Evolutionary conservation across 2,797 vertebrate species (phyloP), one percentile per base, ranked within the genome.

Genomic region (Sphaeramia orbicularis): DNA sequence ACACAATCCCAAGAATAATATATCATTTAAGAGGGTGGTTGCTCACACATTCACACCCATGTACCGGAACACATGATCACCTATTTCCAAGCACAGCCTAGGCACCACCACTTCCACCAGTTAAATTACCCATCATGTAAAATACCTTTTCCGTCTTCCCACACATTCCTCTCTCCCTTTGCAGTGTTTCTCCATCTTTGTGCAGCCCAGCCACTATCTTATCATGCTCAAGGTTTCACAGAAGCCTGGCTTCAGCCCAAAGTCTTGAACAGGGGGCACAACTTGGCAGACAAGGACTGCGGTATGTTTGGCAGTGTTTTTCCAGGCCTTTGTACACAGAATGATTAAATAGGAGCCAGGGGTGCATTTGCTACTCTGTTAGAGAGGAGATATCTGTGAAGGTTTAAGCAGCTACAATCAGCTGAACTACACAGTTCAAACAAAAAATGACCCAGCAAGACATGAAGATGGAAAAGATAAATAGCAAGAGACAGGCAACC

Each of bases 141-240:
- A 74, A 78, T 76, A 72, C 45, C 63, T 71, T 72, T 15, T 47
- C 69, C 1, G 51, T 62, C 78, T 86, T 86, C 81, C 81, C 81
- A 90, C 76, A 84, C 86, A 86, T 86, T 88, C 81, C 88, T 19
- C n/a, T 8, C 27, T 8, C 56, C 51, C 44, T 5, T 60, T 62
- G 27, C 61, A 67, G 53, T 13, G 52, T 18, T 43, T 65, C 69
- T 60, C 61, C 83, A 75, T 76, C 76, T 71, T 58, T 60, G 59
- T 62, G 60, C 81, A 79, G 73, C 56, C 69, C 73, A 48, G 73
- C 78, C 76, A 76, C 89, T 90, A 91, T 94, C 92, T 92, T 92
- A 90, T 93, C 90, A 76, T 4, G 57, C 77, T 87, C 86, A 92
- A 93, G 91, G 91, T 91, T 89, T 92, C 85, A 81, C 89, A 90